phyloP scores from a whole-genome alignment of 2,888 invertebrate species.

The Aelia acuminata region DNA sequence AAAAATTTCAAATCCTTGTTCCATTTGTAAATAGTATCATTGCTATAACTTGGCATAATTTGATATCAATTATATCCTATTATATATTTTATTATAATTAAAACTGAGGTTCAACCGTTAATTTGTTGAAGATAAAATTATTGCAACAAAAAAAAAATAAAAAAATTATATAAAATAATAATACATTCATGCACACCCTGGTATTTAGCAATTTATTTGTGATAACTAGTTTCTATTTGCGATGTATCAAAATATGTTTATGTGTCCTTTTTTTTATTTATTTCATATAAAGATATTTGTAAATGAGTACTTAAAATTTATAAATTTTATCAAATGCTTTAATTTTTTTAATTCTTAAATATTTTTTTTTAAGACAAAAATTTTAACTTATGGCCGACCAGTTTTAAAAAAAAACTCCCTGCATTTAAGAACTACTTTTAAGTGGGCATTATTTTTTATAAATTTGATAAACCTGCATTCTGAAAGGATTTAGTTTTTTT shows the following conservation, averaged over 20 bases:
- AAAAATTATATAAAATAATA: no score
- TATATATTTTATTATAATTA: neutral
- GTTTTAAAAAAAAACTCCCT: neutral
- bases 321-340: neutral
- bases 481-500: neutral
- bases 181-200: neutral
- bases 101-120: conserved; percentile 6
- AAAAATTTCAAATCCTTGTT: neutral
- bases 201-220: neutral
- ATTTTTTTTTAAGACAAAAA: no score
- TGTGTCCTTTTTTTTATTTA: conserved; percentile 34
- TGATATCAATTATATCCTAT: conserved; percentile 9
- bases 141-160: neutral
- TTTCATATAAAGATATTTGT: conserved; percentile 3
- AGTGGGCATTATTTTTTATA: neutral
- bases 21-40: conserved; percentile 6
- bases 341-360: neutral
- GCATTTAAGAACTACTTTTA: neutral
- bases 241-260: neutral
- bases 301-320: neutral
- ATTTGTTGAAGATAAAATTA: neutral
- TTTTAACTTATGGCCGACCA: neutral
- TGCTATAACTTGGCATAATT: conserved; percentile 33
- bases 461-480: neutral
- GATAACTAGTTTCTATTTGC: conserved; percentile 10